Evolutionary conservation across 1,140 invertebrate species (phyloP).

Genomic region (Rhopalosiphum padi): DNA sequence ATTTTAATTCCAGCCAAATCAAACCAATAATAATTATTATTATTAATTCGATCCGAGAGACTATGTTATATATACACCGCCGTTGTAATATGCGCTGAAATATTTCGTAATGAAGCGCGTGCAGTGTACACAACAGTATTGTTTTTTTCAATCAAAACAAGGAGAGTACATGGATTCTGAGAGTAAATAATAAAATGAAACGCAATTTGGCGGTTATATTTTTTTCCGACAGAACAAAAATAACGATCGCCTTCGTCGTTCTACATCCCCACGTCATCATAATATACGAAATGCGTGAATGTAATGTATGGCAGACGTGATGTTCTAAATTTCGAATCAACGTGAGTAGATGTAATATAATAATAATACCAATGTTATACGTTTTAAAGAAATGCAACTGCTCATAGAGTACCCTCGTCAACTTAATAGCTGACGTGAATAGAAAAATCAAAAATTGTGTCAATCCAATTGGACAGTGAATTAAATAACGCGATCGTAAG

Average conservation of each 20-base stretch:
- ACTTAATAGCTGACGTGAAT: not conserved
- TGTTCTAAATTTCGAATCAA: not conserved
- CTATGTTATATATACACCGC: not conserved
- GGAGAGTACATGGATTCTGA: not conserved
- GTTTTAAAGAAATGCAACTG: not conserved
- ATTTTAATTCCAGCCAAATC: not conserved
- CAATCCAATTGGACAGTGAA: not conserved
- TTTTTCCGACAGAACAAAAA: not conserved
- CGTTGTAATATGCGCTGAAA: not conserved
- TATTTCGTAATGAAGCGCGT: not conserved
- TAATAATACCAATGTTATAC: not conserved
- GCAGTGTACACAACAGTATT: not conserved
- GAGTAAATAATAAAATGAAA: conserved; percentile 6
- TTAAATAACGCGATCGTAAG: not conserved
- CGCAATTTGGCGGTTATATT: not conserved
- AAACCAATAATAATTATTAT: not conserved
- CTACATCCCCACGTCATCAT: not conserved
- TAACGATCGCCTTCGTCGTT: not conserved
- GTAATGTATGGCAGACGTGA: not conserved
- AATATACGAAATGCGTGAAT: not conserved
- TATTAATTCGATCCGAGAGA: not conserved
- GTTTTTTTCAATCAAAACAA: not conserved
- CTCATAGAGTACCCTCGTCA: not conserved
- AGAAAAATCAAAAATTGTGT: conserved; percentile 29
- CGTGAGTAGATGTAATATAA: not conserved